phyloP scores from a whole-genome alignment of 2,113 vertebrate species.

The Apeltes quadracus region DNA sequence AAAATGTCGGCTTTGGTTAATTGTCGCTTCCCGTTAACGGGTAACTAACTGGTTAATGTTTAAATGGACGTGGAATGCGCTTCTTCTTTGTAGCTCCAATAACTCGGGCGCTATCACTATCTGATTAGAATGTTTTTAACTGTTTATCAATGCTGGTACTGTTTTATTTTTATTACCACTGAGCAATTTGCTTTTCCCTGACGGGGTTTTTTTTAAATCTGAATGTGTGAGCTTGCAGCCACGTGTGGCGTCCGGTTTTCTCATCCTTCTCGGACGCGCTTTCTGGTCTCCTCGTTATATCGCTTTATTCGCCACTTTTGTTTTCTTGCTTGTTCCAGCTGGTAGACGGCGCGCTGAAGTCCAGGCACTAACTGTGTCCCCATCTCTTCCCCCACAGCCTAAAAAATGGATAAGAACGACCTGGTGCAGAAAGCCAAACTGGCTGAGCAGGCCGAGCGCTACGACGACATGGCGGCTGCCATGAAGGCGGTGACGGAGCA shows the following conservation, averaged over 20 bases:
- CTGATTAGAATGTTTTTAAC: no score
- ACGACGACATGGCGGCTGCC: conserved; percentile 97
- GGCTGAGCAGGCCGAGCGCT: conserved; percentile 97
- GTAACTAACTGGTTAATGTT: no score
- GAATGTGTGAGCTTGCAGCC: background rate
- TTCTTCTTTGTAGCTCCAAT: no score
- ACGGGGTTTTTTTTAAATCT: background rate
- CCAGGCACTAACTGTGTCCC: background rate
- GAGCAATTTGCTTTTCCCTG: background rate
- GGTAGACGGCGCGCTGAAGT: background rate
- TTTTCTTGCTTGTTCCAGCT: background rate
- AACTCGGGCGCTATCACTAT: no score
- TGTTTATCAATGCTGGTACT: background rate
- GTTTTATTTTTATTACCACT: background rate
- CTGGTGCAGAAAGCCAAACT: conserved; percentile 99
- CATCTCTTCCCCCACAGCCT: conserved; percentile 47
- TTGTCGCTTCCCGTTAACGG: no score
- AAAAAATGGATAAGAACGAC: conserved; percentile 96
- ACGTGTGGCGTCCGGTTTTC: background rate
- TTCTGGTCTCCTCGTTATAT: background rate
- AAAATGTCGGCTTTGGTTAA: background rate
- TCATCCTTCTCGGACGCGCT: background rate
- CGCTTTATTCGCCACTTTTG: background rate
- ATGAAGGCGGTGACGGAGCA: conserved; percentile 98
- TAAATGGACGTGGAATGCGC: no score